Conservation (phyloP, 1,140 invertebrate genomes). For the Akabosia matsudoensis region DNA sequence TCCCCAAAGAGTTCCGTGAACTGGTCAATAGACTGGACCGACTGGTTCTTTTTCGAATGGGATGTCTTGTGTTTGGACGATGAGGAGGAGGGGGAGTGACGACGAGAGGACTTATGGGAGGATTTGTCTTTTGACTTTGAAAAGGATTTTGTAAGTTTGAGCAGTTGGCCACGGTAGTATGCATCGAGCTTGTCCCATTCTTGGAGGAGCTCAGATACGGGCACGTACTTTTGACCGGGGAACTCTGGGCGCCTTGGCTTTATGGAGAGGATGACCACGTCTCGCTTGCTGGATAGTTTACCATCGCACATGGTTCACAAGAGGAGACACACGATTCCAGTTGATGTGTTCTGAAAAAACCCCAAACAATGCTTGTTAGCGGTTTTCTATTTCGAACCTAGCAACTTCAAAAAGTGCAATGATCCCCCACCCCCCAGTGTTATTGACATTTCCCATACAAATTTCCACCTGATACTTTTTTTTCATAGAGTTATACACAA, state of each 20-base stretch:
- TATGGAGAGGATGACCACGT: conserved; percentile 36
- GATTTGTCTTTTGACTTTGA: conserved; percentile 22
- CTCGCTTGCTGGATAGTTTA: not conserved
- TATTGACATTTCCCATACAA: no score
- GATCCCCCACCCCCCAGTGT: no score
- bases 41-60: no score
- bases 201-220: conserved; percentile 24
- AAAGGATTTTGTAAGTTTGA: conserved; percentile 25
- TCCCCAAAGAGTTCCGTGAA: conserved; percentile 25
- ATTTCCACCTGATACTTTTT: no score
- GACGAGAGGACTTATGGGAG: conserved; percentile 2
- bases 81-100: not conserved
- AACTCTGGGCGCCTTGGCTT: conserved; percentile 31
- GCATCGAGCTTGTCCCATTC: conserved; percentile 39
- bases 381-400: no score
- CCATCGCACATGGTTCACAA: conserved; percentile 19
- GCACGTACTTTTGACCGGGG: conserved; percentile 24
- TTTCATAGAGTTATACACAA: no score
- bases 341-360: not conserved
- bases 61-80: no score
- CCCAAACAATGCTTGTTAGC: no score
- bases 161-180: conserved; percentile 32
- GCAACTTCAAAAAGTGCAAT: no score
- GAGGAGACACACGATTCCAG: conserved; percentile 3
- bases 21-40: no score